phyloP scores from a whole-genome alignment of 2,888 invertebrate genomes.

The Orchesella flavescens region DNA sequence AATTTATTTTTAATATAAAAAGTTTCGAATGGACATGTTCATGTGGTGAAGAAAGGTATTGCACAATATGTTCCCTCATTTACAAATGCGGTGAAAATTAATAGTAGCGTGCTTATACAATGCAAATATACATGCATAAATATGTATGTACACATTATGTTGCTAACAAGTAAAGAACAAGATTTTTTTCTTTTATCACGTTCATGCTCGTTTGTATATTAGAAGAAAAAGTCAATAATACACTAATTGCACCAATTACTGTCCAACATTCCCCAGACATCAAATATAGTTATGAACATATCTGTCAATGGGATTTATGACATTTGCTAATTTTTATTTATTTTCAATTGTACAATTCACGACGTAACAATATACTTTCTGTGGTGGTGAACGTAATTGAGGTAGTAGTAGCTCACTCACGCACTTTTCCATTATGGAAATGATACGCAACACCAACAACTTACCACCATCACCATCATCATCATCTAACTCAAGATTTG shows the following conservation, averaged over 20 bases:
- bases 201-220: neutral
- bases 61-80: too few relatives aligned
- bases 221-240: neutral
- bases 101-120: neutral
- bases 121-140: neutral
- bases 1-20: too few relatives aligned
- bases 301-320: conserved; percentile 24
- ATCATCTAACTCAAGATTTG: neutral
- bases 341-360: neutral
- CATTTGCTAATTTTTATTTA: conserved; percentile 19
- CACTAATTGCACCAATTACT: conserved; percentile 29
- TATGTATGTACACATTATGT: neutral
- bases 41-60: too few relatives aligned
- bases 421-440: neutral
- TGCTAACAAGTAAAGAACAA: neutral
- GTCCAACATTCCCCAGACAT: neutral
- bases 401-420: neutral
- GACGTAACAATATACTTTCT: neutral
- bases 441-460: neutral
- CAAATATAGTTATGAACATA: neutral
- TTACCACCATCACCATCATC: neutral
- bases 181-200: neutral
- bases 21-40: too few relatives aligned
- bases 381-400: neutral
- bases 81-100: neutral